Conservation (phyloP, 1,140 invertebrate genomes). For the Polyergus mexicanus region DNA sequence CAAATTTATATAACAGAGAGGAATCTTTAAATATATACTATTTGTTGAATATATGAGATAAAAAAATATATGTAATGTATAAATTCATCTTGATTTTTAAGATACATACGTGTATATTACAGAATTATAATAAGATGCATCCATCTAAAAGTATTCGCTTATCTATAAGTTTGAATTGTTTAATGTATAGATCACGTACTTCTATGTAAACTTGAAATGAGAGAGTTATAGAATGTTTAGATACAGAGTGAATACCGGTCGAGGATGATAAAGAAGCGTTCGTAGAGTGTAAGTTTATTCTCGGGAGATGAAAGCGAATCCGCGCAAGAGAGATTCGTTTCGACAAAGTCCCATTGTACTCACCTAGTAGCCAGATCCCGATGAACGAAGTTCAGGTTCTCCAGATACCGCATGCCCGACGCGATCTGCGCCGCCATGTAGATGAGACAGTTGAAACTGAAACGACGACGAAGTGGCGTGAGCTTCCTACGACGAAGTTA, state of each 20-base stretch:
- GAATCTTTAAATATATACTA: not conserved
- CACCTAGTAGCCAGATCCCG: conserved; percentile 92
- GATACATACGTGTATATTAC: not conserved
- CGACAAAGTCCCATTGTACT: conserved; percentile 72
- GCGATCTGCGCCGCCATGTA: conserved; percentile 95
- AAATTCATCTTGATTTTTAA: not conserved
- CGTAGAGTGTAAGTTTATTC: conserved; percentile 62
- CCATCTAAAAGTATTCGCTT: not conserved
- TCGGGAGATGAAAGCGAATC: conserved; percentile 66
- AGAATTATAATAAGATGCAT: not conserved
- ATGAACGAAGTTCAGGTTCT: conserved; percentile 93
- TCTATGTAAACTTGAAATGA: not conserved
- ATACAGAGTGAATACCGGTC: conserved; percentile 24
- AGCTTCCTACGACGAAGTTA: conserved; percentile 67
- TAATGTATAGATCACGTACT: conserved; percentile 2
- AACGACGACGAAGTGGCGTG: conserved; percentile 76
- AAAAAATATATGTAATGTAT: not conserved
- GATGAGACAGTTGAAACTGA: conserved; percentile 92
- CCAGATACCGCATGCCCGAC: conserved; percentile 94
- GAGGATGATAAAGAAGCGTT: conserved; percentile 43
- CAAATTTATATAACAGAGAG: not conserved
- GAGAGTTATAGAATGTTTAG: not conserved
- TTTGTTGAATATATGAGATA: not conserved
- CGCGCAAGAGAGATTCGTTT: conserved; percentile 54
- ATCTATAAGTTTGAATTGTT: not conserved